phyloP scores from a whole-genome alignment of 2,113 vertebrate genomes.

The Oplegnathus fasciatus region DNA sequence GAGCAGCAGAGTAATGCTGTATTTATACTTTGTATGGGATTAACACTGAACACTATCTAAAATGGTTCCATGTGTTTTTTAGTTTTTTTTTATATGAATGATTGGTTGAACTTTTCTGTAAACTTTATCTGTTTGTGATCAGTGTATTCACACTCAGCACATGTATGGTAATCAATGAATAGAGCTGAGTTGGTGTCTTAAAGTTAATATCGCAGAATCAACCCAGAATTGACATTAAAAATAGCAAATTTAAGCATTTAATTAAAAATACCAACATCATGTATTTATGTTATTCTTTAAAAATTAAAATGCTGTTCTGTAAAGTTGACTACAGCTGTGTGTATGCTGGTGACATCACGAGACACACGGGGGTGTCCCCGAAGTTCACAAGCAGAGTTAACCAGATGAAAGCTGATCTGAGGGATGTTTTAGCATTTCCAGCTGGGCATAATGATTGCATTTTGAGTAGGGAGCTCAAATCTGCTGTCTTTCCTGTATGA shows the following conservation, averaged over 20 bases:
- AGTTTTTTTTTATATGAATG: neutral
- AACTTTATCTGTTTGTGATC: conserved; percentile 25
- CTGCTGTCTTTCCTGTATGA: conserved; percentile 30
- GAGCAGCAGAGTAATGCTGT: conserved; percentile 5
- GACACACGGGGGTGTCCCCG: neutral
- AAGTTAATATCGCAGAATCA: conserved; percentile 15
- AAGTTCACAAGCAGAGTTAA: conserved; percentile 34
- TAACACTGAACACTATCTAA: conserved; percentile 12
- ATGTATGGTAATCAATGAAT: conserved; percentile 29
- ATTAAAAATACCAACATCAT: neutral
- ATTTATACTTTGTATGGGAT: conserved; percentile 19
- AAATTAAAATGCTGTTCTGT: conserved; percentile 27
- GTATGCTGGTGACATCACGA: neutral
- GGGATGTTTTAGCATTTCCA: conserved; percentile 57
- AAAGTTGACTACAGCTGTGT: neutral
- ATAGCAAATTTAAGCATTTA: neutral
- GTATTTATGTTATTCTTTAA: neutral
- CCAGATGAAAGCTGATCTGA: conserved; percentile 41
- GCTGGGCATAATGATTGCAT: conserved; percentile 31
- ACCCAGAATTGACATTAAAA: neutral
- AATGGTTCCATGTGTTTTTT: conserved; percentile 16
- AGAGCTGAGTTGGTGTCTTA: conserved; percentile 20
- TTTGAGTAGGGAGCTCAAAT: conserved; percentile 36
- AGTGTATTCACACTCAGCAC: conserved; percentile 16
- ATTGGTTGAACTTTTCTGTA: conserved; percentile 29